These are phyloP conservation scores for Marasmarcha lunaedactyla DNA, from an alignment of 2,888 invertebrate genomes.

Conservation along the genomic window DNA sequence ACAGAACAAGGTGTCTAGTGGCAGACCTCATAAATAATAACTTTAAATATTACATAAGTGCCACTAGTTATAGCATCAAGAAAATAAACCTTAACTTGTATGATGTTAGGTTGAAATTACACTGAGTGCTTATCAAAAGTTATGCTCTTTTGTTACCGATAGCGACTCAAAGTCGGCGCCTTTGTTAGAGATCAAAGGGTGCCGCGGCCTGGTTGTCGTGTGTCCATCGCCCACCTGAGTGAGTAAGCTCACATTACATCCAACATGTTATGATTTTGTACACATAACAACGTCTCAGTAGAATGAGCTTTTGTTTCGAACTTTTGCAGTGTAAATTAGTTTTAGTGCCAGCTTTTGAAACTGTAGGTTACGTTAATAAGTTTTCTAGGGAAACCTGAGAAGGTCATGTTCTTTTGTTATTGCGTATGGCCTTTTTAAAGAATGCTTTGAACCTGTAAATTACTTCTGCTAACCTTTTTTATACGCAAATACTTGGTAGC, in stretches of 20 bases:
- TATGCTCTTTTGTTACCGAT: constrained; percentile 20
- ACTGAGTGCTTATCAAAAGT: too few relatives aligned
- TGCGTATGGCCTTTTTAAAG: too few relatives aligned
- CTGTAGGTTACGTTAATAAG: too few relatives aligned
- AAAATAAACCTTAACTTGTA: too few relatives aligned
- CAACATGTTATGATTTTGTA: constrained; percentile 1
- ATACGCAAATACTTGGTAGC: too few relatives aligned
- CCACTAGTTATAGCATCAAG: not conserved
- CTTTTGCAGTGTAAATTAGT: too few relatives aligned
- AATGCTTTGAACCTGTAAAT: too few relatives aligned
- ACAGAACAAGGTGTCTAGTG: constrained; percentile 60
- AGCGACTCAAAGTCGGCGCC: constrained; percentile 57
- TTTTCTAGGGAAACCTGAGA: too few relatives aligned
- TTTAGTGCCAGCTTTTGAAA: too few relatives aligned
- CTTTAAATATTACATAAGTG: constrained; percentile 18
- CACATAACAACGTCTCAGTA: not conserved
- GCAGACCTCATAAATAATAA: constrained; percentile 23
- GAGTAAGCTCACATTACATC: constrained; percentile 18
- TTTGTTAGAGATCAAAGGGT: constrained; percentile 59
- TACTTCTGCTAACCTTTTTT: too few relatives aligned
- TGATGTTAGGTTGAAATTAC: too few relatives aligned
- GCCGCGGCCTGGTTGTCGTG: constrained; percentile 51
- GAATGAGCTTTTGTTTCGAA: not conserved
- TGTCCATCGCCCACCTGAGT: constrained; percentile 60
- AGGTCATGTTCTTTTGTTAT: too few relatives aligned